Evolutionary conservation across 2,113 vertebrate genomes (phyloP), one percentile per base, ranked within the genome.

Genomic region (Bombycilla garrulus): DNA sequence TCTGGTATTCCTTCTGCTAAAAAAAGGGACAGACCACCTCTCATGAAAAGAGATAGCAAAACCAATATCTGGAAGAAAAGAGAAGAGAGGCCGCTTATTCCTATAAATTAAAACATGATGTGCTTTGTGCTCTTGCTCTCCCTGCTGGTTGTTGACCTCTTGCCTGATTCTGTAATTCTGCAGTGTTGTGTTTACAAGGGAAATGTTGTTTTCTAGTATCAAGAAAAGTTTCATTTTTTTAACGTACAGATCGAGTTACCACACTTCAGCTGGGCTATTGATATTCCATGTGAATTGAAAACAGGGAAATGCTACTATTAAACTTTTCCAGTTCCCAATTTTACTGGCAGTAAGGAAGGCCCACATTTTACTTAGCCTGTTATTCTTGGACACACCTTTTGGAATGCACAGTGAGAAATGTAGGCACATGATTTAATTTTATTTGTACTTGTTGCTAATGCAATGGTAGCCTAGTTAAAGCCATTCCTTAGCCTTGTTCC

Each of bases 31-130:
- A 95, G 97, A 47, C 96, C 94, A 2, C 61, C 96, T 25, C 73
- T 98, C 22, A 64, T 42, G 15, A 98, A 97, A 91, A 98, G 91
- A 95, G 98, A 98, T 13, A 98, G 98, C 90, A 98, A 98, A 93
- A 98, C 95, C 29, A 98, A 96, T 45, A 98, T 98, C 86, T 98
- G 98, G 98, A 98, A 97, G 89, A 98, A 98, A 85, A 97, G 98
- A 88, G 98, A 98, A 74, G 98, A 98, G 48, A 97, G 97, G 50
- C 98, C 98, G 0, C 98, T 98, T 61, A 94, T 98, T 81, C 97
- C 98, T 85, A 92, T 98, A 58, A 98, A 98, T 80, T 98, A 95
- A 96, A 85, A 82, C 36, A 92, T 54, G 24, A 15, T n/a, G 48
- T 90, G 81, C 93, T 94, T 88, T 90, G 86, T 94, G 62, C 12